Conservation (phyloP, 2,888 invertebrate species). For the Drosophila quinaria region DNA sequence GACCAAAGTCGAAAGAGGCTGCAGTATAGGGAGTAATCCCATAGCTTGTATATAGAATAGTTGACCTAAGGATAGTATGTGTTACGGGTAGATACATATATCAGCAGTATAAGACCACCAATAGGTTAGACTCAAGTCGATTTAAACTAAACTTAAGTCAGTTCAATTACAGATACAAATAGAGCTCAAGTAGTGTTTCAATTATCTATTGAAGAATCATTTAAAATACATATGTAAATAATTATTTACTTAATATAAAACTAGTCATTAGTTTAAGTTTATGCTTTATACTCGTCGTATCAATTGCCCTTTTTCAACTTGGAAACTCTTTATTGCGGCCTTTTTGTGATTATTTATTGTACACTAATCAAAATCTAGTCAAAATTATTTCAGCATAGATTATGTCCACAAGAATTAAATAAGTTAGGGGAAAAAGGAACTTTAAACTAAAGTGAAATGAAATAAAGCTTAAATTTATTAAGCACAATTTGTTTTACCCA, state of each 20-base stretch:
- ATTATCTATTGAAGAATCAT: constrained; percentile 11
- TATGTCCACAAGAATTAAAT: constrained; percentile 5
- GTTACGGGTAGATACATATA: constrained; percentile 68
- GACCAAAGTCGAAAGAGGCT: constrained; percentile 57
- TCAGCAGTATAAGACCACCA: constrained; percentile 62
- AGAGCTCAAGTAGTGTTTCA: constrained; percentile 34
- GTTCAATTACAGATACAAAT: constrained; percentile 29
- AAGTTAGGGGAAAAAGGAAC: not conserved
- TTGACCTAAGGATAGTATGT: constrained; percentile 47
- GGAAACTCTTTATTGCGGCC: constrained; percentile 61
- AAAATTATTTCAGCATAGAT: constrained; percentile 53
- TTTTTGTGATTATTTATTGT: constrained; percentile 69
- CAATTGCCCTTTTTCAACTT: constrained; percentile 32
- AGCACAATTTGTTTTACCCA: not conserved
- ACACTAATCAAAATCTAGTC: constrained; percentile 67
- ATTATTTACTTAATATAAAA: constrained; percentile 12
- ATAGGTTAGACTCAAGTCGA: constrained; percentile 49
- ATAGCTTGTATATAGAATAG: constrained; percentile 48
- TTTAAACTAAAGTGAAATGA: too few species aligned
- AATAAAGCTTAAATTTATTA: too few species aligned
- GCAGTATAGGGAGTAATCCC: constrained; percentile 48
- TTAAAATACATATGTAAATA: constrained; percentile 19
- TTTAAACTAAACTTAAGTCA: constrained; percentile 3
- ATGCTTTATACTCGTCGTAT: constrained; percentile 34
- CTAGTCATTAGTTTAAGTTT: constrained; percentile 37